phyloP scores from a whole-genome alignment of 2,113 vertebrate genomes.

The Saguinus midas region DNA sequence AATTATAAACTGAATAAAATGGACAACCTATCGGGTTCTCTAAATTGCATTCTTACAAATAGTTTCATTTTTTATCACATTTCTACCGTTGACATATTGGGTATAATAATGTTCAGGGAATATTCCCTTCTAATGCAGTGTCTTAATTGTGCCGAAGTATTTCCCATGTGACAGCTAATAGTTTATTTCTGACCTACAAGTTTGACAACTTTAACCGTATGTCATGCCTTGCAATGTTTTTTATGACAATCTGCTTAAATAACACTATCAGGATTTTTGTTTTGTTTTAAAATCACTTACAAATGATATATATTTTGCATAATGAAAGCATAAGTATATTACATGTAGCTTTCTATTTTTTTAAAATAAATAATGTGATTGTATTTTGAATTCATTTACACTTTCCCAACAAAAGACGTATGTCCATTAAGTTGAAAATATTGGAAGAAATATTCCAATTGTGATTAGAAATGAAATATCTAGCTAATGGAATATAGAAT shows the following conservation, averaged over 20 bases:
- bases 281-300: neutral
- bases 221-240: neutral
- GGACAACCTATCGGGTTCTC: slow-evolving; percentile 85
- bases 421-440: neutral
- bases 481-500: neutral
- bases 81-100: slow-evolving; percentile 82
- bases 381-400: neutral
- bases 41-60: slow-evolving; percentile 90
- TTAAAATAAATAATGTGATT: neutral
- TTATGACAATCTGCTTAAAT: neutral
- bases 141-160: slow-evolving; percentile 84
- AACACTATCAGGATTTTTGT: neutral
- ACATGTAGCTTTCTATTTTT: neutral
- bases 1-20: slow-evolving; percentile 90
- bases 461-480: neutral
- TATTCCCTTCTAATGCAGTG: slow-evolving; percentile 72
- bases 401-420: neutral
- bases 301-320: neutral
- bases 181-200: slow-evolving; percentile 27
- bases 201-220: slow-evolving; percentile 22
- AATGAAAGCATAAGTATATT: neutral
- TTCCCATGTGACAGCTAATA: slow-evolving; percentile 71
- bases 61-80: slow-evolving; percentile 89
- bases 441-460: neutral
- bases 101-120: slow-evolving; percentile 80